Evolutionary conservation across 2,888 invertebrate genomes (phyloP), one percentile per base, ranked within the genome.

Genomic region (Pristionchus entomophagus): DNA sequence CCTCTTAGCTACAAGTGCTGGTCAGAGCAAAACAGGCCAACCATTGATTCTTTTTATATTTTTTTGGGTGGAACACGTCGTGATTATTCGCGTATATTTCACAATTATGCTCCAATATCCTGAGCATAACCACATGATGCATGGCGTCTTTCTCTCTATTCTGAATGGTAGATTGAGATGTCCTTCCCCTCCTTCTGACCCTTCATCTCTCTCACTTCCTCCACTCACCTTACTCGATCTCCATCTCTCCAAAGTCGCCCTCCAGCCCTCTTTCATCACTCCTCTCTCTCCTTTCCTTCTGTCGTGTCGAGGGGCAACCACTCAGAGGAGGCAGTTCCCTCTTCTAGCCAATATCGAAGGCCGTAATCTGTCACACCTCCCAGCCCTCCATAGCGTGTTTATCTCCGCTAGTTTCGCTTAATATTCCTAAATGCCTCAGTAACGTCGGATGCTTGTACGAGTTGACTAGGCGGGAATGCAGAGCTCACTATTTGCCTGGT

Each of bases 181-280:
- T 35, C 77, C 77, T 77, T 41, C 73, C 41, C 38, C 6, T 73
- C 73, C 32, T 51, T 17, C 35, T 51, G 78, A 80, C 51, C 78
- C 51, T 51, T 29, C 78, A 80, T 73, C 77, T 45, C 45, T 26
- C 59, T 45, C 82, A 38, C 82, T 45, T 41, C 82, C 59, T 45
- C 38, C 82, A 35, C 32, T 59, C 59, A 29, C 82, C 38, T 32
- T 82, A 59, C 35, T 82, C 56, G 22, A n/a, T 82, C 82, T 82
- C 59, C 45, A 26, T 77, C 77, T 77, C 77, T 80, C 51, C 77
- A 49, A 29, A 77, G 45, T 80, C 78, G 49, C 51, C 32, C 78
- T 26, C 32, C 26, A 10, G 41, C 41, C 22, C 51, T 51, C 51
- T 51, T 51, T 35, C 49, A 80, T 80, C 51, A 17, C 26, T 26